phyloP scores from a whole-genome alignment of 2,888 invertebrate species.

The Agonopterix subpropinquella region DNA sequence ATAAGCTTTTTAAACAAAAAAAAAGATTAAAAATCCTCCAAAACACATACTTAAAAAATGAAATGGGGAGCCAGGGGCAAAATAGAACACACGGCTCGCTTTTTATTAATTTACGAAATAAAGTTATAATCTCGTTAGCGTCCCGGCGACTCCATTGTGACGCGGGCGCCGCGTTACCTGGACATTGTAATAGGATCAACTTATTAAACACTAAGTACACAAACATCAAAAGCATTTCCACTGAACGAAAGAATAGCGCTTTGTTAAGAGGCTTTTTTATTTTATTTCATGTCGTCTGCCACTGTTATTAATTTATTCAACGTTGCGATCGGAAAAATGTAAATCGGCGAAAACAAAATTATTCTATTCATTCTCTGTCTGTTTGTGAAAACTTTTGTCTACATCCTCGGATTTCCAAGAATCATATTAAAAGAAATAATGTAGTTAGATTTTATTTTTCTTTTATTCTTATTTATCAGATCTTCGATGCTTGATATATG shows the following conservation, averaged over 20 bases:
- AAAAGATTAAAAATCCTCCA: slow-evolving; percentile 1
- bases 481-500: no score
- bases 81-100: slow-evolving; percentile 46
- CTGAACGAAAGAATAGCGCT: slow-evolving; percentile 54
- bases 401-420: background rate
- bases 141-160: slow-evolving; percentile 57
- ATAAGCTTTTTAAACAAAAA: slow-evolving; percentile 6
- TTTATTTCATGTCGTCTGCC: slow-evolving; percentile 14
- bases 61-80: slow-evolving; percentile 19
- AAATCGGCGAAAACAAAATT: background rate
- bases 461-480: background rate
- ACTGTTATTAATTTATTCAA: slow-evolving; percentile 19
- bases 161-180: slow-evolving; percentile 52
- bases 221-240: slow-evolving; percentile 69
- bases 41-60: background rate
- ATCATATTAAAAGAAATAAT: no score
- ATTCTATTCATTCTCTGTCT: slow-evolving; percentile 5
- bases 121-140: slow-evolving; percentile 75
- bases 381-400: background rate
- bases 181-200: slow-evolving; percentile 76
- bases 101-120: slow-evolving; percentile 73
- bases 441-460: background rate
- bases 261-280: slow-evolving; percentile 62
- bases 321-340: background rate
- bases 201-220: slow-evolving; percentile 74